Conservation (phyloP, 2,888 invertebrate species). For the Drosophila affinis region DNA sequence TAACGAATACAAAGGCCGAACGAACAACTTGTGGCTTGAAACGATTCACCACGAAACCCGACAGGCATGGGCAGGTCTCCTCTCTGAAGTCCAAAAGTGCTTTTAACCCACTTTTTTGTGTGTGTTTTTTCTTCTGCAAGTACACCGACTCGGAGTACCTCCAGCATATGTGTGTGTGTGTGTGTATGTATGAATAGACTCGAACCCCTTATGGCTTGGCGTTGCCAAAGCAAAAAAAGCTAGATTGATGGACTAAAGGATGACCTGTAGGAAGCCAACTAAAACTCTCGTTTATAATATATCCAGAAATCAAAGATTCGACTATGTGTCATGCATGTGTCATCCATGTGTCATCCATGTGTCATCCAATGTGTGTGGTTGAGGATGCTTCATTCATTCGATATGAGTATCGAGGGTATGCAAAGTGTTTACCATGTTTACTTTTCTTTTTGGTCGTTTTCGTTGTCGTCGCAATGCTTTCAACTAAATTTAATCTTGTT, state of each 20-base stretch:
- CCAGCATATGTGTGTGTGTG: conserved; percentile 7
- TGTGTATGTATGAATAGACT: conserved; percentile 74
- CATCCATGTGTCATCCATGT: too few relatives aligned
- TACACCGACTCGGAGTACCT: conserved; percentile 51
- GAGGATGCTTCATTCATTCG: too few relatives aligned
- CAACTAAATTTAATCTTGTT: conserved; percentile 79
- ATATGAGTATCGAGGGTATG: conserved; percentile 10
- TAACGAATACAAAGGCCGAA: conserved; percentile 69
- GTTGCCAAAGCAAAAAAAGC: conserved; percentile 24
- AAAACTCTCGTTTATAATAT: neutral
- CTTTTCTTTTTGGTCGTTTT: conserved; percentile 53
- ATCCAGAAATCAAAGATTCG: neutral
- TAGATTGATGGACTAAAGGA: neutral
- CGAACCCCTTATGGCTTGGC: conserved; percentile 4
- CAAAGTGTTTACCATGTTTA: conserved; percentile 57
- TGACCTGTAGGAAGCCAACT: neutral
- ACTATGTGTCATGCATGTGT: too few relatives aligned
- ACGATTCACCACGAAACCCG: conserved; percentile 63
- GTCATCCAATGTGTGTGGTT: too few relatives aligned
- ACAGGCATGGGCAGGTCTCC: conserved; percentile 43
- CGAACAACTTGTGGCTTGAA: conserved; percentile 72
- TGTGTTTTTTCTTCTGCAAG: conserved; percentile 12
- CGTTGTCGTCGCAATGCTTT: conserved; percentile 61
- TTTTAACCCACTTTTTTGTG: conserved; percentile 72
- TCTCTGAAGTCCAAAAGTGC: conserved; percentile 64